A percentile compares a stretch with the other conserved stretches of the same genome.
Conservation (phyloP, 2,113 vertebrate species). For the Paradoxurus hermaphroditus region DNA sequence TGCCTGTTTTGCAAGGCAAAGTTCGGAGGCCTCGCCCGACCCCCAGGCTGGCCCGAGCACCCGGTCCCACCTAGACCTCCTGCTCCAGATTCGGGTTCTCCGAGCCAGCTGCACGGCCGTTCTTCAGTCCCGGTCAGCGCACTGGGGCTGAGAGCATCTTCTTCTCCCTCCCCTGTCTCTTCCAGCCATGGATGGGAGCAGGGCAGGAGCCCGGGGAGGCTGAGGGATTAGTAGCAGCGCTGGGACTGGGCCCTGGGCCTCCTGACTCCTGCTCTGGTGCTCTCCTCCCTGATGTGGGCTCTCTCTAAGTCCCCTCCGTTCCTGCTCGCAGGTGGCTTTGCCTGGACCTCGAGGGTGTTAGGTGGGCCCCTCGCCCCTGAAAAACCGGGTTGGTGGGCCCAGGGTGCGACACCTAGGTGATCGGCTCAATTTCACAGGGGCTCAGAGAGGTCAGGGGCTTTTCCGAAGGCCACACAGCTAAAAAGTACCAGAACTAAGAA, state of each 20-base stretch:
- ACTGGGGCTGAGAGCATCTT: not conserved
- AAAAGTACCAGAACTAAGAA: not conserved
- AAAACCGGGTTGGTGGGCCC: not conserved
- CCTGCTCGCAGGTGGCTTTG: not conserved
- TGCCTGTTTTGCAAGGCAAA: conserved; percentile 56
- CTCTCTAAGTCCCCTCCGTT: not conserved
- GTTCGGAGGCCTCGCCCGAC: not conserved
- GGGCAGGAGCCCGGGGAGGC: not conserved
- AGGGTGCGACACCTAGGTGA: not conserved
- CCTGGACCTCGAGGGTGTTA: not conserved
- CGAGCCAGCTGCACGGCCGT: not conserved
- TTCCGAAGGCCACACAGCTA: not conserved
- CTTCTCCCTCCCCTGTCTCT: not conserved
- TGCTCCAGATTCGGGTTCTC: not conserved
- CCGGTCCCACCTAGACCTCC: not conserved
- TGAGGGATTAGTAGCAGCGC: not conserved
- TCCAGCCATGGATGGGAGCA: accelerated
- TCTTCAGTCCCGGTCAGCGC: not conserved
- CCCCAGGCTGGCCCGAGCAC: accelerated
- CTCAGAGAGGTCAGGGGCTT: conserved; percentile 6
- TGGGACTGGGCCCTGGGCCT: not conserved
- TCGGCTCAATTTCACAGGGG: not conserved
- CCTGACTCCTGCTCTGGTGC: not conserved
- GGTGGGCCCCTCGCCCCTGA: not conserved
- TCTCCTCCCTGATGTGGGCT: not conserved